phyloP scores from a whole-genome alignment of 2,113 vertebrate genomes.

The Dasypus novemcinctus region DNA sequence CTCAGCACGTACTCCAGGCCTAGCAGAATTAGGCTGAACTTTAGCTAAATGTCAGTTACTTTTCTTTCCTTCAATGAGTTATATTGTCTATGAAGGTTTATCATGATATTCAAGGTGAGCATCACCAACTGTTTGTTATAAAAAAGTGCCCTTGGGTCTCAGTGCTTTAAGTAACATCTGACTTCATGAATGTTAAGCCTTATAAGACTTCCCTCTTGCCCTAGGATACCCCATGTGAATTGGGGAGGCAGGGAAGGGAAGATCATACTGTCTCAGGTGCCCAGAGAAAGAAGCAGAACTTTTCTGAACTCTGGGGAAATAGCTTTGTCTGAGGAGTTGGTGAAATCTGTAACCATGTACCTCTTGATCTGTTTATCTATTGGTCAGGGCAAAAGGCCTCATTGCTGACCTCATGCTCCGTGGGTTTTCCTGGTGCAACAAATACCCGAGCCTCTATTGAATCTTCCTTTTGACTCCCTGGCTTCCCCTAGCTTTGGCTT shows the following conservation, averaged over 20 bases:
- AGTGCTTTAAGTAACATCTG: background rate
- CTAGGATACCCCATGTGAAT: background rate
- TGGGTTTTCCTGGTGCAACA: background rate
- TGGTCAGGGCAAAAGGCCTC: background rate
- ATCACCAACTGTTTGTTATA: background rate
- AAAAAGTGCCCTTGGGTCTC: background rate
- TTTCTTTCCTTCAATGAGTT: background rate
- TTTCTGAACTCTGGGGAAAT: background rate
- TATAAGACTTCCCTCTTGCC: background rate
- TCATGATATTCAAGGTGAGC: background rate
- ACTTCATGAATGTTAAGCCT: background rate
- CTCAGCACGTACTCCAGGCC: background rate
- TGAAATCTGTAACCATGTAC: background rate
- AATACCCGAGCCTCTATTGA: background rate
- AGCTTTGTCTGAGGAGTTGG: background rate
- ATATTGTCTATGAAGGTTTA: background rate
- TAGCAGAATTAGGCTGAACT: background rate
- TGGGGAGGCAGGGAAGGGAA: background rate
- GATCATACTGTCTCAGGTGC: background rate
- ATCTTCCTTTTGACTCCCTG: background rate
- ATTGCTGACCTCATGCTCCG: background rate
- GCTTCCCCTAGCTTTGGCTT: background rate
- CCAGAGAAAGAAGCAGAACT: background rate
- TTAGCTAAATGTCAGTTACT: background rate
- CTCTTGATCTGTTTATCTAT: background rate